Percentiles rank a stretch among this genome's conserved stretches.
phyloP scores from a whole-genome alignment of 2,113 vertebrate genomes.

The Mandrillus leucophaeus region DNA sequence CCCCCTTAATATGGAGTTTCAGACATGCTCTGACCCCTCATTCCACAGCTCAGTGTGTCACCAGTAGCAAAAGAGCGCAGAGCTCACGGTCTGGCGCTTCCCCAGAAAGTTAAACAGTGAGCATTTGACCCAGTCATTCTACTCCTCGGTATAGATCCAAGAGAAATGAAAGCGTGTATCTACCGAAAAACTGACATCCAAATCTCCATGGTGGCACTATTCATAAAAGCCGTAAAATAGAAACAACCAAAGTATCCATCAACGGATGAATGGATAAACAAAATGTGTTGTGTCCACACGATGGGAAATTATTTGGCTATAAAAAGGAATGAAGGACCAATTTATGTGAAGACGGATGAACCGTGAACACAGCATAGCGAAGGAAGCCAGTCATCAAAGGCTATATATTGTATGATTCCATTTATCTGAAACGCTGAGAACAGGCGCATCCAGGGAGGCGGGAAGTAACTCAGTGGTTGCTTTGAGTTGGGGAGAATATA shows the following conservation, averaged over 20 bases:
- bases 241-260: not conserved
- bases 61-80: not conserved
- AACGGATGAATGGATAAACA: not conserved
- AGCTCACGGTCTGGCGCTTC: not conserved
- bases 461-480: too few relatives aligned
- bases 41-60: too few relatives aligned
- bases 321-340: not conserved
- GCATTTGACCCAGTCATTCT: not conserved
- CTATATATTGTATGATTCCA: fast-evolving
- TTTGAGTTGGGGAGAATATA: not conserved
- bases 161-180: not conserved
- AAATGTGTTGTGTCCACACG: not conserved
- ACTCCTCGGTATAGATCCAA: not conserved
- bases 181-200: not conserved
- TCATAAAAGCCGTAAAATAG: not conserved
- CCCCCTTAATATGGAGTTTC: not conserved
- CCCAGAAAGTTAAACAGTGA: not conserved
- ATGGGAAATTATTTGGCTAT: not conserved
- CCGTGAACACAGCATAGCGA: not conserved
- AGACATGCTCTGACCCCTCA: too few relatives aligned
- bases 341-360: not conserved
- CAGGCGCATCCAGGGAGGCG: not conserved
- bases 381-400: not conserved
- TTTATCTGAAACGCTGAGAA: not conserved
- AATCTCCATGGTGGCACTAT: not conserved